These are phyloP conservation scores for Machimus atricapillus DNA, from an alignment of 2,888 invertebrate species.

Conservation along the genomic window DNA sequence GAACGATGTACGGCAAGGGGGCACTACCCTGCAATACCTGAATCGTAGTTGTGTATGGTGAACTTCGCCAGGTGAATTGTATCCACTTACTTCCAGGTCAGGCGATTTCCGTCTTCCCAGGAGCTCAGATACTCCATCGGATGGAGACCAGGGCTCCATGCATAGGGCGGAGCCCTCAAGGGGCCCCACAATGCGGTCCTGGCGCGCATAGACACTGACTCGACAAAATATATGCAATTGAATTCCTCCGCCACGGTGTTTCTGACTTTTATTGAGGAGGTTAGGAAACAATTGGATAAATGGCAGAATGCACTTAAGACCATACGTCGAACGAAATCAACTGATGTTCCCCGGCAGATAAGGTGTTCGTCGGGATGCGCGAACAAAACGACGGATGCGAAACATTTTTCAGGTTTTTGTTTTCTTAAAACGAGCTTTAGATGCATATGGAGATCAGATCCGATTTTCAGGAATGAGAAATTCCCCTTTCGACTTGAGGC, in stretches of 20 bases:
- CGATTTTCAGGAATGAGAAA: neutral
- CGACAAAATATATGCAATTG: constrained; percentile 45
- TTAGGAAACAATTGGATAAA: constrained; percentile 44
- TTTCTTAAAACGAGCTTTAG: neutral
- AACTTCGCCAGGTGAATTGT: constrained; percentile 22
- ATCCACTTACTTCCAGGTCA: constrained; percentile 35
- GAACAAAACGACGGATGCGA: neutral
- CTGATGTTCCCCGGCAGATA: neutral
- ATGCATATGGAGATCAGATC: neutral
- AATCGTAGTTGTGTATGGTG: constrained; percentile 5
- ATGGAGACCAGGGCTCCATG: neutral
- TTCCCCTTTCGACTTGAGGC: neutral
- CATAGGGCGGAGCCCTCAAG: neutral
- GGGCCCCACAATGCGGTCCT: neutral
- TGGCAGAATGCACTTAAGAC: constrained; percentile 43
- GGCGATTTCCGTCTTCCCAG: neutral
- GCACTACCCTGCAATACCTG: neutral
- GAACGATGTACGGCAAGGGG: neutral
- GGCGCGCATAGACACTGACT: neutral
- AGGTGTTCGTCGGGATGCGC: neutral
- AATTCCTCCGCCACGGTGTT: constrained; percentile 38
- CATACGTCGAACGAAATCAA: constrained; percentile 18
- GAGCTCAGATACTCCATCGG: neutral
- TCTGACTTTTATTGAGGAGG: constrained; percentile 45
- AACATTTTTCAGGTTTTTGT: neutral